A percentile compares a stretch with the other conserved stretches of the same genome.
Evolutionary conservation across 2,797 vertebrate species (phyloP).

Genomic region (Synanceia verrucosa): DNA sequence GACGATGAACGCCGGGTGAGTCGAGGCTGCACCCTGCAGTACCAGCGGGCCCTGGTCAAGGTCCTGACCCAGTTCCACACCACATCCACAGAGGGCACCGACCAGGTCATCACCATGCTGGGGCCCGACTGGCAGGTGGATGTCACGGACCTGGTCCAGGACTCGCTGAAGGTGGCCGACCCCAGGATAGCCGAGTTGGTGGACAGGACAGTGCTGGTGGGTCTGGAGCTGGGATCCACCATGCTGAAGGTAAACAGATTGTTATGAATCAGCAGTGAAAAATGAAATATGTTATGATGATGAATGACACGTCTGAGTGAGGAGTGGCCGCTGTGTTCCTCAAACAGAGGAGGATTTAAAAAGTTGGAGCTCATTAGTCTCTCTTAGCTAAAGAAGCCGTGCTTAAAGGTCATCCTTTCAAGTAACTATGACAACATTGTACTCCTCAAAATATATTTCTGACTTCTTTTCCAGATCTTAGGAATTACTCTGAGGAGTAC

Average conservation of each 20-base stretch:
- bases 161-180: slow-evolving; percentile 92
- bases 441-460: not conserved
- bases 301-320: slow-evolving; percentile 7
- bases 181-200: slow-evolving; percentile 91
- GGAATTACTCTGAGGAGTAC: not conserved
- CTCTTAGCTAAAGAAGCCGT: not conserved
- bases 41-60: slow-evolving; percentile 92
- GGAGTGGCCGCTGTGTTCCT: not conserved
- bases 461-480: not conserved
- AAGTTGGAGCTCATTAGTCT: slow-evolving; percentile 19
- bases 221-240: slow-evolving; percentile 91
- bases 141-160: slow-evolving; percentile 95
- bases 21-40: slow-evolving; percentile 95
- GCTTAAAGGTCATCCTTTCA: not conserved
- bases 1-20: slow-evolving; percentile 89
- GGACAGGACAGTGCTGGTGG: slow-evolving; percentile 90
- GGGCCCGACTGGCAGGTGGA: slow-evolving; percentile 98
- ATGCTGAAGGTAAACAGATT: slow-evolving; percentile 87
- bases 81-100: slow-evolving; percentile 91
- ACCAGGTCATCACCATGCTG: slow-evolving; percentile 98
- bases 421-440: not conserved
- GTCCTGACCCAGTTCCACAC: slow-evolving; percentile 99
- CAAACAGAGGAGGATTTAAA: slow-evolving; percentile 6
- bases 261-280: slow-evolving; percentile 5
- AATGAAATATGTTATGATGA: slow-evolving; percentile 6